Conservation (phyloP, 1,140 invertebrate genomes). For the Holcopasites calliopsidis region DNA sequence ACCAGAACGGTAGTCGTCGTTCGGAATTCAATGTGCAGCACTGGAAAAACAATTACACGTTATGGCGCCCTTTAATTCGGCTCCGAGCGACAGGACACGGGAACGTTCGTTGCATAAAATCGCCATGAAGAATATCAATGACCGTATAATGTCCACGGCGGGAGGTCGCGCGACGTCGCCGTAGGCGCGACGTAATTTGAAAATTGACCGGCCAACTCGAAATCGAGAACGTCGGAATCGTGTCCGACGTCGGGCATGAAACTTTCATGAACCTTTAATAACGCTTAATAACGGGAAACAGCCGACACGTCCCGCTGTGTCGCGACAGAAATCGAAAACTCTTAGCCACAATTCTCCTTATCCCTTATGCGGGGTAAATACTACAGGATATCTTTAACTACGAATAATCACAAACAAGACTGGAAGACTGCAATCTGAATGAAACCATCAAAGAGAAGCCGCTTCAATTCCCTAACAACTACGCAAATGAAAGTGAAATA, state of each 20-base stretch:
- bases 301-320: background rate
- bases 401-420: no score
- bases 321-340: background rate
- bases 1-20: background rate
- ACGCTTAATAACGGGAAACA: slow-evolving; percentile 17
- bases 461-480: no score
- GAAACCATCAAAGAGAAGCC: no score
- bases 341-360: no score
- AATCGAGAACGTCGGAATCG: slow-evolving; percentile 29
- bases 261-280: slow-evolving; percentile 52
- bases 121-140: slow-evolving; percentile 66
- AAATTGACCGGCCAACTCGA: slow-evolving; percentile 50
- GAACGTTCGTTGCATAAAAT: slow-evolving; percentile 63
- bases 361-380: no score
- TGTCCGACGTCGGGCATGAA: slow-evolving; percentile 30
- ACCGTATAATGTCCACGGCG: slow-evolving; percentile 49
- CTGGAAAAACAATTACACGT: slow-evolving; percentile 68
- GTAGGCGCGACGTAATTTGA: slow-evolving; percentile 50
- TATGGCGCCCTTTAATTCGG: slow-evolving; percentile 38
- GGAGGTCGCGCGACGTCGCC: slow-evolving; percentile 12
- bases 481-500: no score
- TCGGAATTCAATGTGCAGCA: slow-evolving; percentile 63
- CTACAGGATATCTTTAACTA: no score
- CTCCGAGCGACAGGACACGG: slow-evolving; percentile 16
- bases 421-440: no score